Base-by-base conservation (phyloP, 2,888 invertebrate genomes). In the Metalampra italica region DNA sequence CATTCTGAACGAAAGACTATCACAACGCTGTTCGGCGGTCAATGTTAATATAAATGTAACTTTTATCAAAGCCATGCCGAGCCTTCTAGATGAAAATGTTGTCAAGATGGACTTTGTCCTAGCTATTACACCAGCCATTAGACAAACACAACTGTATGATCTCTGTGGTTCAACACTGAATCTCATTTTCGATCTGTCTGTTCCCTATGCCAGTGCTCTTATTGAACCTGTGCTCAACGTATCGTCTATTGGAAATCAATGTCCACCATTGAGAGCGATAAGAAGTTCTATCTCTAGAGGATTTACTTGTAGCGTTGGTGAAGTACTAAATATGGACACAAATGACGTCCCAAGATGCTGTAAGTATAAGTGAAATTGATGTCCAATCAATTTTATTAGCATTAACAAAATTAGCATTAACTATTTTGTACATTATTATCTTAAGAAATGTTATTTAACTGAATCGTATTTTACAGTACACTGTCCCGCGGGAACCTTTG, bases 401-500 rank as follows among this genome's bases (percentile, higher is more conserved):
- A 9, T 12, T 43, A 3, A 34, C 12, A 39, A 15, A 29, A 30
- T 38, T 38, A n/a, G n/a, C n/a, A n/a, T n/a, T n/a, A n/a, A 12
- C 11, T 38, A 38, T 9, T 30, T 30, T 30, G 9, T 30, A 7
- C 30, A 30, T 30, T 9, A 30, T 7, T 22, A 22, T 22, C 5
- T 22, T 22, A 22, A 22, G 2, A 22, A 22, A 2, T 22, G 22
- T 22, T 22, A 22, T 22, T 37, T 12, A 13, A 11, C 13, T 37
- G 1, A n/a, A n/a, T n/a, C 8, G 13, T 39, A 14, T 15, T 14
- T 39, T 15, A 53, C 68, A 96, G 96, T 98, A 54, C 96, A 98
- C 72, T 99, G 99, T 75, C 98, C 99, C 7, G 97, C 98, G 60
- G 99, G 99, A 66, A 97, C 98, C 0, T 97, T 94, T 69, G 97